Evolutionary conservation across 1,140 invertebrate genomes (phyloP), one percentile per base, ranked within the genome.

Genomic region (Platyscapa corneri): DNA sequence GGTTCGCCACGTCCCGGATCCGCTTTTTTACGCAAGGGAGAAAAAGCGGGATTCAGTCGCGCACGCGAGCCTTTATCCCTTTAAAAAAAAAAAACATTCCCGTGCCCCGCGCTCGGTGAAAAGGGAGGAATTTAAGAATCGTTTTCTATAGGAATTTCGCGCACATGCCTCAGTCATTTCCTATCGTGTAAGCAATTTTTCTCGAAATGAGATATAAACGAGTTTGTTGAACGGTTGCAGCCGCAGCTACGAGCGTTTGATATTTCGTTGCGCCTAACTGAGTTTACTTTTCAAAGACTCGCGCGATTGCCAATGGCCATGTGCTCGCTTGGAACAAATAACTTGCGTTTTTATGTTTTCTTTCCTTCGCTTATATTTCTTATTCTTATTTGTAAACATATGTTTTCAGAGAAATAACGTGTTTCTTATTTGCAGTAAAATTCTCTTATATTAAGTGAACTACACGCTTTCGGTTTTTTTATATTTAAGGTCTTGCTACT

Each of bases 1-100:
- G 65, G 64, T 80, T 67, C n/a, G 14, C 39, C 34, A 39, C 37
- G 27, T 42, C 78, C 12, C 78, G 34, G 64, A 67, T 80, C 37
- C 64, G n/a, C 23, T 39, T 64, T 39, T n/a, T 65, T 42, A 37
- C 37, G 27, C 3, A 37, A 3, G 70, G 37, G 70, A 34, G n/a
- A 5, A 67, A 32, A 34, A 67, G 65, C 12, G 65, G 65, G n/a
- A 39, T 72, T 72, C 67, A 23, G 67, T 39, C 27, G 70, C 23
- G 70, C 70, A 42, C 70, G 70, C 70, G 70, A 74, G 70, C 70
- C 6, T 39, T 74, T 74, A n/a, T 14, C 27, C 42, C 23, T 3
- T 20, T 32, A 8, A 27, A 23, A 2, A 16, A 18, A 16, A 42
- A 18, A n/a, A n/a, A n/a, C n/a, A n/a, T n/a, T n/a, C n/a, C n/a